These are phyloP conservation scores for Diorhabda sublineata DNA, from an alignment of 1,140 invertebrate genomes.

Conservation along the genomic window DNA sequence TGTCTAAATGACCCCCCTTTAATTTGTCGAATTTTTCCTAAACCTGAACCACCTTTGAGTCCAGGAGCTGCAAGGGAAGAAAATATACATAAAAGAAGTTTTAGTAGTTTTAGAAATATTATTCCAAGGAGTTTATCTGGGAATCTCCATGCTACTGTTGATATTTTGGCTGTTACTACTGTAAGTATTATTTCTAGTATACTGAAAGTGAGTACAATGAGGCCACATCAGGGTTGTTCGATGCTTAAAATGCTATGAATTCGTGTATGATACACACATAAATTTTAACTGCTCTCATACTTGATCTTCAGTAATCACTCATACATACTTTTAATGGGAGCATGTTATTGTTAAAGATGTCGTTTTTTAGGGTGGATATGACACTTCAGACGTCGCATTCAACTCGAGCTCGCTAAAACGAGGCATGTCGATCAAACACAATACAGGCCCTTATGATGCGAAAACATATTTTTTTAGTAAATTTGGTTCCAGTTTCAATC, in stretches of 20 bases:
- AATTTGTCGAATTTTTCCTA: slow-evolving; percentile 79
- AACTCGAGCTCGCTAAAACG: slow-evolving; percentile 33
- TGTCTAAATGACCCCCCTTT: slow-evolving; percentile 70
- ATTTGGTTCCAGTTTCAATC: slow-evolving; percentile 89
- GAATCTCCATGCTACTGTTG: slow-evolving; percentile 61
- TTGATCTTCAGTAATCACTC: slow-evolving; percentile 40
- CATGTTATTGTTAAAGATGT: not conserved
- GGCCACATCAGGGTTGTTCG: no score
- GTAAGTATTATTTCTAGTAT: slow-evolving; percentile 16
- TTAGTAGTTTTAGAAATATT: slow-evolving; percentile 74
- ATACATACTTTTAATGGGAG: not conserved
- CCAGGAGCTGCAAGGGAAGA: slow-evolving; percentile 43
- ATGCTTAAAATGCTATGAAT: no score
- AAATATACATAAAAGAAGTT: slow-evolving; percentile 55
- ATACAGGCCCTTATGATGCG: slow-evolving; percentile 70
- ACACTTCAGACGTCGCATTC: slow-evolving; percentile 36
- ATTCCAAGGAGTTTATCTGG: slow-evolving; percentile 89
- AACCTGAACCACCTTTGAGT: slow-evolving; percentile 59
- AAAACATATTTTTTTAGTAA: slow-evolving; percentile 85
- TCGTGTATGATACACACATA: not conserved
- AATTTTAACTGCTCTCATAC: slow-evolving; percentile 14
- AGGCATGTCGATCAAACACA: slow-evolving; percentile 57
- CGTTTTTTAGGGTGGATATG: slow-evolving; percentile 35
- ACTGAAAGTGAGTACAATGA: no score
- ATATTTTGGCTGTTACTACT: slow-evolving; percentile 48